Percentiles rank a stretch among this genome's conserved stretches.
Evolutionary conservation across 2,888 invertebrate genomes (phyloP).

Genomic region (Mesochorus sp.): DNA sequence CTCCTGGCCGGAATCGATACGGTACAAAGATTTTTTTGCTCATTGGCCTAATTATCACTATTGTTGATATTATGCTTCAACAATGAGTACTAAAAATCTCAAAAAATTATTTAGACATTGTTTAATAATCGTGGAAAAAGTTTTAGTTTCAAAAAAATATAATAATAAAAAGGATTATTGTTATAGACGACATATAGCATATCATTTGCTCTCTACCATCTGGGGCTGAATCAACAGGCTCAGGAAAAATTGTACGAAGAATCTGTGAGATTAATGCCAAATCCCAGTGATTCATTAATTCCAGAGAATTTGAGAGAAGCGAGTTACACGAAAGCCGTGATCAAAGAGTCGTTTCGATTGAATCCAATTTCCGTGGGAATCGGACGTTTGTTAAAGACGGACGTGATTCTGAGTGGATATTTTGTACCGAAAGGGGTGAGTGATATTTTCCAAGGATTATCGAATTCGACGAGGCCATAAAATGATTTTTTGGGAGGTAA

Average conservation of each 20-base stretch:
- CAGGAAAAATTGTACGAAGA: slow-evolving; percentile 89
- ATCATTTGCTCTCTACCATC: slow-evolving; percentile 90
- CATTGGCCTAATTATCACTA: too few species aligned
- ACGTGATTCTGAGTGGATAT: slow-evolving; percentile 88
- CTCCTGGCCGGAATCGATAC: slow-evolving; percentile 94
- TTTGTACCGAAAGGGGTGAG: slow-evolving; percentile 89
- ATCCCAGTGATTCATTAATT: slow-evolving; percentile 83
- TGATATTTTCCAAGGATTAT: slow-evolving; percentile 22
- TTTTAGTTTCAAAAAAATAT: background rate
- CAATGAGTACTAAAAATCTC: background rate
- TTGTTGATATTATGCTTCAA: too few species aligned
- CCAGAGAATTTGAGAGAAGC: slow-evolving; percentile 85
- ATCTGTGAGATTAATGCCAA: slow-evolving; percentile 84
- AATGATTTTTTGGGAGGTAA: background rate
- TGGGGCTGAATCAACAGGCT: slow-evolving; percentile 87
- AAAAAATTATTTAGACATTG: background rate
- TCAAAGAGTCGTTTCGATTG: slow-evolving; percentile 92
- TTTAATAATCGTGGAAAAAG: background rate
- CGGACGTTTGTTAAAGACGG: slow-evolving; percentile 88
- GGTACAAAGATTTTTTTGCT: slow-evolving; percentile 83
- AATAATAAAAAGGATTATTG: slow-evolving; percentile 68
- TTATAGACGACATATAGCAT: slow-evolving; percentile 90
- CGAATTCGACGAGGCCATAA: too few species aligned
- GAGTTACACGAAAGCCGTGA: slow-evolving; percentile 88
- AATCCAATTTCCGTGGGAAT: slow-evolving; percentile 93